These are phyloP conservation scores for Drosophila mimetica DNA, from an alignment of 2,888 invertebrate species.

Conservation along the genomic window DNA sequence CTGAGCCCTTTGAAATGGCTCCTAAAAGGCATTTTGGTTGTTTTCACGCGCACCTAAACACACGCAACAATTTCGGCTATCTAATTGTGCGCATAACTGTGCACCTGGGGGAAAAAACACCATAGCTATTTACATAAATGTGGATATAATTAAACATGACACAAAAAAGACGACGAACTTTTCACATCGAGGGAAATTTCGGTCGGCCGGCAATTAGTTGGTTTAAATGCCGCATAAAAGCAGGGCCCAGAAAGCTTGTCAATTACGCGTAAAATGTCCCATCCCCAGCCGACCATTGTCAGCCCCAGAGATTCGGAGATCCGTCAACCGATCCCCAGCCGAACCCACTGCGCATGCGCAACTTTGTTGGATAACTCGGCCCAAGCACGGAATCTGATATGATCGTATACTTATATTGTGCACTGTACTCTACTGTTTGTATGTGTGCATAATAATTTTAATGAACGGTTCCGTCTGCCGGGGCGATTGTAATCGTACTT, in stretches of 20 bases:
- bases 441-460: slow-evolving; percentile 54
- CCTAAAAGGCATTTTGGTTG: slow-evolving; percentile 31
- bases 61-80: slow-evolving; percentile 72
- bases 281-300: slow-evolving; percentile 26
- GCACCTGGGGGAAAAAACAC: slow-evolving; percentile 25
- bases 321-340: slow-evolving; percentile 12
- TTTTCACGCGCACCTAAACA: slow-evolving; percentile 79
- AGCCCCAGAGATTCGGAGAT: slow-evolving; percentile 3
- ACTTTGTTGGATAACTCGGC: slow-evolving; percentile 40
- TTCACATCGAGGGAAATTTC: slow-evolving; percentile 69
- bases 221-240: slow-evolving; percentile 82
- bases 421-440: neutral
- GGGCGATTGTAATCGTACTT: slow-evolving; percentile 73
- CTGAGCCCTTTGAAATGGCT: slow-evolving; percentile 23
- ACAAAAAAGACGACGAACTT: slow-evolving; percentile 58
- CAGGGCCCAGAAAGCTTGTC: slow-evolving; percentile 59
- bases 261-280: slow-evolving; percentile 67
- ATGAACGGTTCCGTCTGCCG: slow-evolving; percentile 66
- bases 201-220: slow-evolving; percentile 74
- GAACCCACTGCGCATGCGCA: slow-evolving; percentile 69
- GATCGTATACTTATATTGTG: slow-evolving; percentile 17
- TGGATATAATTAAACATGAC: slow-evolving; percentile 79
- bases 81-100: slow-evolving; percentile 73
- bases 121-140: slow-evolving; percentile 73
- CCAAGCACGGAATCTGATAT: slow-evolving; percentile 64